phyloP scores from a whole-genome alignment of 2,888 invertebrate genomes.

The Drosophila hamatofila region DNA sequence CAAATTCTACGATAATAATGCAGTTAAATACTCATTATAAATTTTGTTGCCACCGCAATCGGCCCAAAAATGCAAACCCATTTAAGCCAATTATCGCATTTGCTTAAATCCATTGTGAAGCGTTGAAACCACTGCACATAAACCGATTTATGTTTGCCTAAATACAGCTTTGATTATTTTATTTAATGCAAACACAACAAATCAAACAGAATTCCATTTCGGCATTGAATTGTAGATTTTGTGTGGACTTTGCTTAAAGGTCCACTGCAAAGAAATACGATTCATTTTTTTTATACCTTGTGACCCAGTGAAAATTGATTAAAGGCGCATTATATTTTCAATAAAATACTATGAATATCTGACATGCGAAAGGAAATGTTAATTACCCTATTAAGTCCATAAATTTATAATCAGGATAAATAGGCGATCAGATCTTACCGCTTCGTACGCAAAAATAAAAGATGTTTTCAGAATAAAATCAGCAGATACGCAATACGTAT shows the following conservation, averaged over 20 bases:
- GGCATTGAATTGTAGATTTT: too few relatives aligned
- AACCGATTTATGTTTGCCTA: neutral
- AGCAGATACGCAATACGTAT: too few relatives aligned
- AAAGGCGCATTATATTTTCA: neutral
- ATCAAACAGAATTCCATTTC: neutral
- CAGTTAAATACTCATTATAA: neutral
- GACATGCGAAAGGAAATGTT: neutral
- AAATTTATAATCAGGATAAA: neutral
- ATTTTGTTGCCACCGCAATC: slow-evolving; percentile 9
- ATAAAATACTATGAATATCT: neutral
- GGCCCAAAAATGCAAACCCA: neutral
- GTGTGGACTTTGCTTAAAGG: too few relatives aligned
- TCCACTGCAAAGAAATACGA: too few relatives aligned
- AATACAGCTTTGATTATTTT: neutral
- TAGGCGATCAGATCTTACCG: neutral
- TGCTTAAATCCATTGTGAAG: neutral
- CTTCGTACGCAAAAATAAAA: too few relatives aligned
- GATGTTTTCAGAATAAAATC: too few relatives aligned
- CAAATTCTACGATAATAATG: neutral
- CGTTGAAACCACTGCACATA: neutral
- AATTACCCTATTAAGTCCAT: neutral
- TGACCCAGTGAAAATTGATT: too few relatives aligned
- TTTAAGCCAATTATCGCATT: slow-evolving; percentile 1
- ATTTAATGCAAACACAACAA: neutral
- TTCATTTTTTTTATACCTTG: too few relatives aligned